phyloP scores from a whole-genome alignment of 2,113 vertebrate species.

The Hydrochoerus hydrochaeris region DNA sequence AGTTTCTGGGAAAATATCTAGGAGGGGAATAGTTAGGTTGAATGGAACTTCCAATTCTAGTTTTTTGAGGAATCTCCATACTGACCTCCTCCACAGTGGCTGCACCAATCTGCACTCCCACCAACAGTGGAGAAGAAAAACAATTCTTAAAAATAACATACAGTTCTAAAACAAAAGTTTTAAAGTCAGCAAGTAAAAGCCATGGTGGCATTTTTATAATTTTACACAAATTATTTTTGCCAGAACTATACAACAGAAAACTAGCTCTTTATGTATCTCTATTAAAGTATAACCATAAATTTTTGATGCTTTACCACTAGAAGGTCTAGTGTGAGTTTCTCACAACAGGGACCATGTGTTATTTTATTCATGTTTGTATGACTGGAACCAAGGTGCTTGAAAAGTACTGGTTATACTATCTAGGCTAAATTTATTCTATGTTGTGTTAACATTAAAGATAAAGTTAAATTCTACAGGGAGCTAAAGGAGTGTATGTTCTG shows the following conservation, averaged over 20 bases:
- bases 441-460: background rate
- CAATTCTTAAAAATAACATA: constrained; percentile 19
- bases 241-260: constrained; percentile 40
- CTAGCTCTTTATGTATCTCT: background rate
- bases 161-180: constrained; percentile 1
- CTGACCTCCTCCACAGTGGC: too few species aligned
- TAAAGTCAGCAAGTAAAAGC: constrained; percentile 40
- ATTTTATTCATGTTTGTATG: background rate
- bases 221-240: background rate
- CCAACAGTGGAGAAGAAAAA: too few species aligned
- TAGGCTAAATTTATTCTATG: background rate
- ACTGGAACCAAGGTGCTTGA: background rate
- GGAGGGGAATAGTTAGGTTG: too few species aligned
- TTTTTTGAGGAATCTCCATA: too few species aligned
- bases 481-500: background rate
- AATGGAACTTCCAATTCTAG: too few species aligned
- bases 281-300: background rate
- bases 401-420: background rate
- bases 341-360: background rate
- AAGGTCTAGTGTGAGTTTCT: constrained; percentile 1
- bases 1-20: too few species aligned
- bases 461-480: constrained; percentile 36
- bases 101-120: too few species aligned
- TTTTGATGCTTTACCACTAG: background rate
- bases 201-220: background rate